phyloP scores from a whole-genome alignment of 2,797 vertebrate species.

The Hemitrygon akajei region DNA sequence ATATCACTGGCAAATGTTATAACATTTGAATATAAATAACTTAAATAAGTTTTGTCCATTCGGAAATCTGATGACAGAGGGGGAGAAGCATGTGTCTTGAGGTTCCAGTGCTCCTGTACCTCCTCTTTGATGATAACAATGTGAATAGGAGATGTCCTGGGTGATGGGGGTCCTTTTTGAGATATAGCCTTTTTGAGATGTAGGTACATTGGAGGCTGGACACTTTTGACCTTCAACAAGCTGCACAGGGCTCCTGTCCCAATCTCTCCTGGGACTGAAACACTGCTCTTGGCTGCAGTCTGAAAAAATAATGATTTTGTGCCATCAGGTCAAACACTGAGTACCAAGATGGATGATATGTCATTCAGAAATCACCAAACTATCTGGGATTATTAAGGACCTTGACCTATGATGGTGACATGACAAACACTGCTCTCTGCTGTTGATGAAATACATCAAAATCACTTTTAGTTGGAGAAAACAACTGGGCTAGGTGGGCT shows the following conservation, averaged over 20 bases:
- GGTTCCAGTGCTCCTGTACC: too few relatives aligned
- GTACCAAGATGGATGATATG: constrained; percentile 19
- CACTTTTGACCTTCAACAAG: neutral
- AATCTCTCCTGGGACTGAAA: neutral
- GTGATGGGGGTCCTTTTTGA: too few relatives aligned
- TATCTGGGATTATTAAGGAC: constrained; percentile 11
- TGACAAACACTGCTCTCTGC: neutral
- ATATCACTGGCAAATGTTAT: too few relatives aligned
- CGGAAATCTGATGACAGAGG: too few relatives aligned
- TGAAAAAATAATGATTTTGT: constrained; percentile 14
- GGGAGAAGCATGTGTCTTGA: too few relatives aligned
- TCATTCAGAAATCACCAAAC: neutral
- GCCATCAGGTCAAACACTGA: constrained; percentile 5
- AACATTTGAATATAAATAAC: too few relatives aligned
- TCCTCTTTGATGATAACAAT: too few relatives aligned
- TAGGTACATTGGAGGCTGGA: too few relatives aligned
- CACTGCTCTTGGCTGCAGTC: neutral
- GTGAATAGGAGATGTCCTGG: too few relatives aligned
- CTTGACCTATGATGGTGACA: neutral
- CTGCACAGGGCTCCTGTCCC: neutral
- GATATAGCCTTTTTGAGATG: too few relatives aligned
- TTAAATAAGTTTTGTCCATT: too few relatives aligned
- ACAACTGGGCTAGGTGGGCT: neutral
- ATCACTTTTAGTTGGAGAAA: neutral
- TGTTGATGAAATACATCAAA: constrained; percentile 30